Base-by-base conservation (phyloP, 1,140 invertebrate species). In the Medauroidea extradentata region DNA sequence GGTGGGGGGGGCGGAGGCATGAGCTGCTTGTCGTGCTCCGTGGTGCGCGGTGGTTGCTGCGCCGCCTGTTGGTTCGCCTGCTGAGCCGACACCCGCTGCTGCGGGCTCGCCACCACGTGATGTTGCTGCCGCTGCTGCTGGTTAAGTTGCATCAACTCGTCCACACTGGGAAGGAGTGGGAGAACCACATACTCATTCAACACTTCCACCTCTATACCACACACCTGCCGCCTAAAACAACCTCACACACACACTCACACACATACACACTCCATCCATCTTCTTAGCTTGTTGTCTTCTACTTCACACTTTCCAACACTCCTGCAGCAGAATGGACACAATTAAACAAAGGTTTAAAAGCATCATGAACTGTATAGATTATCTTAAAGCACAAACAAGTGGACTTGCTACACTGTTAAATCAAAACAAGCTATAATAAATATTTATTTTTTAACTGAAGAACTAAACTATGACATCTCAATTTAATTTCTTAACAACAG, bases 1-100 rank as follows among this genome's bases (percentile, higher is more conserved):
- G 57, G 46, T 58, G 48, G 46, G 57, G 48, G 57, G 57, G 57
- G 57, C 48, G 57, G 57, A 58, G 57, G 57, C 57, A 58, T 58
- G 38, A 58, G 57, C 41, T 58, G 57, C 48, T 58, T 58, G 48
- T 58, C 57, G 13, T 27, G 48, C 14, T 50, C 48, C 23, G 27
- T 27, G 14, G 14, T 14, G 14, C 48, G 41, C 3, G 2, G 48
- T 3, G 23, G 39, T 13, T 43, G 42, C 38, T 55, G 53, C 16
- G 11, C 24, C 27, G 19, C n/a, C 2, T 4, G 27, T 16, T 34
- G 51, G 8, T 53, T 29, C 14, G 16, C 25, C 39, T 42, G 53
- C 18, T 55, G 53, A 2, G 16, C 13, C n/a, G 16, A 16, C 7
- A n/a, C 16, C n/a, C 16, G 53, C 53, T 55, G 53, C 41, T 55